Evolutionary conservation across 2,113 vertebrate species (phyloP), one percentile per base, ranked within the genome.

Genomic region (Cacatua alba): DNA sequence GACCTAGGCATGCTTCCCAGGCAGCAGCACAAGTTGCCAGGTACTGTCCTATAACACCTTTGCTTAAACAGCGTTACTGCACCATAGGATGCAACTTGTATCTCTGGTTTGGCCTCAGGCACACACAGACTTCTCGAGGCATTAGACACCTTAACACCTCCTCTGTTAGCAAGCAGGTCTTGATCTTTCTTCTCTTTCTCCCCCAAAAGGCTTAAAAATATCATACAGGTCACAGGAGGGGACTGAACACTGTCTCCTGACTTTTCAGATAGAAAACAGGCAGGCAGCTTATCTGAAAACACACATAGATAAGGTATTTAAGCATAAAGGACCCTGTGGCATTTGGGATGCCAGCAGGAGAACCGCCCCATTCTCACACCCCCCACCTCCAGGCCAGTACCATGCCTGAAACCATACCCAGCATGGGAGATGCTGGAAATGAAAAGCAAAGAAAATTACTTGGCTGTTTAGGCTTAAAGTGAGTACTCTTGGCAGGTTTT

Each of bases 371-470:
- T 25, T 78, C 59, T 48, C 37, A 44, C 13, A 62, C 7, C 31
- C 29, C 68, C 65, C 24, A 80, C 29, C 51, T 91, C 21, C 67
- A 60, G 77, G 39, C 44, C 83, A 88, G 48, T 17, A 86, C 75
- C 0, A 0, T 48, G 57, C 48, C 86, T 82, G 62, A 87, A 90
- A 43, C 52, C n/a, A 59, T 81, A 57, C 55, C 44, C 81, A 91
- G 64, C 69, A 68, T 26, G 68, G 12, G 55, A 52, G 12, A 44
- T 39, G 24, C 64, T 81, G 83, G 35, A 92, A 81, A 92, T 24
- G 7, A 88, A 92, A 94, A 92, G 77, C 46, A 82, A 94, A 89
- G 62, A 93, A 77, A 60, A 60, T 13, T 69, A 13, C 44, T 90
- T 1, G 0, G 55, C 62, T 91, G 53, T 57, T 71, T 37, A 85